Conservation (phyloP, 2,888 invertebrate species). For the Hydriomena furcata region DNA sequence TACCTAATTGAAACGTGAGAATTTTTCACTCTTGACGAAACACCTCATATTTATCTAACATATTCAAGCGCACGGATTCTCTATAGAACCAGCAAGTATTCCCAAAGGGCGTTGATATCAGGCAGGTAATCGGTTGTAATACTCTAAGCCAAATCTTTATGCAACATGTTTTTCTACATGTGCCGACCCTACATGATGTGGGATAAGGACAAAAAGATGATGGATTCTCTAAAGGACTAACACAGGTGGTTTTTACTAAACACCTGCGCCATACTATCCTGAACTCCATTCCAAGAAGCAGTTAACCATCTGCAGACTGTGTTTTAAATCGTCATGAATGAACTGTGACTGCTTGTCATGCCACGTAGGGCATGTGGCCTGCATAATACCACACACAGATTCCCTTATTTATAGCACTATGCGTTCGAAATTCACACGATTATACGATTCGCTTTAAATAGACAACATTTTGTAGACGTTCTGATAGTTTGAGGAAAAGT, state of each 20-base stretch:
- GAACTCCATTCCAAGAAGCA: constrained; percentile 49
- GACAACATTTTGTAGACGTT: not conserved
- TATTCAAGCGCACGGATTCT: no score
- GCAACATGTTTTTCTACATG: no score
- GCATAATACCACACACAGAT: constrained; percentile 44
- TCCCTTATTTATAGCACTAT: constrained; percentile 55
- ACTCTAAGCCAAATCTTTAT: no score
- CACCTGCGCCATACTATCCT: constrained; percentile 25
- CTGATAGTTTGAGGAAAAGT: constrained; percentile 13
- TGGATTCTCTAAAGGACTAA: no score
- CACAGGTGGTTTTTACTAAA: not conserved
- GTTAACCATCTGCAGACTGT: constrained; percentile 47
- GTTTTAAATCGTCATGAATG: constrained; percentile 73
- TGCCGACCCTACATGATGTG: no score
- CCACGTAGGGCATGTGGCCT: constrained; percentile 48
- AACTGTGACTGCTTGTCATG: constrained; percentile 59
- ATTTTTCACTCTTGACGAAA: constrained; percentile 6
- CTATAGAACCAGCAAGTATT: no score
- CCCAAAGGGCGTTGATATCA: no score
- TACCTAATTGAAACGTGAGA: constrained; percentile 7
- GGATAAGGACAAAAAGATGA: no score
- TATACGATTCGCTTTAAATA: constrained; percentile 25
- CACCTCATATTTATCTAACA: not conserved
- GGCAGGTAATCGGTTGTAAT: no score
- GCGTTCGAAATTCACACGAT: constrained; percentile 48